Evolutionary conservation across 2,797 vertebrate genomes (phyloP), one percentile per base, ranked within the genome.

Genomic region (Acanthornis magna): DNA sequence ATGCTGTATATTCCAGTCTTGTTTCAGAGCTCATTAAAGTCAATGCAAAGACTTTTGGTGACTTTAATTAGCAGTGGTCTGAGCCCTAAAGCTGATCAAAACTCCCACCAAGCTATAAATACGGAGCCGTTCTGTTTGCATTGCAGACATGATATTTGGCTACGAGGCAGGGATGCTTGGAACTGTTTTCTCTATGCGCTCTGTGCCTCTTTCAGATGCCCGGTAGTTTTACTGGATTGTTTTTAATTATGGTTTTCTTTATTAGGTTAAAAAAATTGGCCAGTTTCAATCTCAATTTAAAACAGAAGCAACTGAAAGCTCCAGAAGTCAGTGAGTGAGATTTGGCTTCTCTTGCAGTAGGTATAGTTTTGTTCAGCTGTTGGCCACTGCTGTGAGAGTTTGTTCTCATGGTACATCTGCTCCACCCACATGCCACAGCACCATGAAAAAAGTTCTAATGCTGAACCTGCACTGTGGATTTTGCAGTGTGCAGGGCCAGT

Each of bases 81-180:
- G 80, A 95, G 82, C 50, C 63, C 53, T 93, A 38, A 86, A 95
- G 80, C 67, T 90, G 91, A 85, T 71, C 85, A 94, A 91, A 94
- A 91, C 63, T 82, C 74, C 45, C 57, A 74, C 71, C 13, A 1
- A 91, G 54, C 61, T 82, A 63, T 76, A 93, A 94, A 88, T 90
- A 60, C 26, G n/a, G 61, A 84, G 66, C 62, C 68, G 62, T 81
- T 93, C 48, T 84, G 43, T 80, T 95, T 92, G 76, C 76, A 40
- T 7, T 88, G 63, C 42, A 81, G 71, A 76, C 73, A 67, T 0
- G 90, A 42, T 78, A 82, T 85, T 79, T 89, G 71, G 42, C 85
- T 84, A 36, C 13, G 61, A 89, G 55, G 75, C 63, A 90, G 34
- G 40, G 85, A 76, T 92, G 73, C 50, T 92, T 88, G 53, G 60